A percentile compares a stretch with the other conserved stretches of the same genome.
Conservation (phyloP, 2,113 vertebrate species). For the Trachemys scripta region DNA sequence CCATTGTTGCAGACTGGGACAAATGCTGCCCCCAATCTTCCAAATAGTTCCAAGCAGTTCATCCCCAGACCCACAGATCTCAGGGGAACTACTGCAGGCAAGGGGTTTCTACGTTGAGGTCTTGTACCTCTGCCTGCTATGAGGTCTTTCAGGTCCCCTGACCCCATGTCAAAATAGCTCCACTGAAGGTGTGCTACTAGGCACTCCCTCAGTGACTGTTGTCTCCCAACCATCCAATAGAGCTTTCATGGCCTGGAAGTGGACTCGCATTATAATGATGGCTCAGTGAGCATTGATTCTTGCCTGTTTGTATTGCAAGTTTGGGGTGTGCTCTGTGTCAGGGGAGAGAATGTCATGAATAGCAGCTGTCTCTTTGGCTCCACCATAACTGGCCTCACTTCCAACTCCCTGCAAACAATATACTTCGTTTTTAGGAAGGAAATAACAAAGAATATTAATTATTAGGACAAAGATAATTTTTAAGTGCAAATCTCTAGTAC, state of each 20-base stretch:
- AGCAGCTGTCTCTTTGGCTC: background rate
- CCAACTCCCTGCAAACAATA: background rate
- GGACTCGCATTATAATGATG: background rate
- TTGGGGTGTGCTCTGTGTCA: background rate
- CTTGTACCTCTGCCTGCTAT: background rate
- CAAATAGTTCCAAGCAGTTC: background rate
- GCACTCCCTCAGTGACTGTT: background rate
- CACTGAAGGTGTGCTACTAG: background rate
- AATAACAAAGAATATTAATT: slow-evolving; percentile 48
- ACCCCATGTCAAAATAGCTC: background rate
- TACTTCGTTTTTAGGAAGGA: slow-evolving; percentile 5
- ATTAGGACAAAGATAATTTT: slow-evolving; percentile 43
- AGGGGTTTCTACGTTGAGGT: rapidly evolving
- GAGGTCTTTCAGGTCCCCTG: rapidly evolving
- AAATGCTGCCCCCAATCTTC: background rate
- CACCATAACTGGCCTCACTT: background rate
- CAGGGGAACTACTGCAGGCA: background rate
- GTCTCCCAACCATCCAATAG: rapidly evolving
- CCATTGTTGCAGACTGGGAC: background rate
- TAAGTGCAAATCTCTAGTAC: background rate
- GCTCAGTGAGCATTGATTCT: background rate
- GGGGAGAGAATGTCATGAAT: background rate
- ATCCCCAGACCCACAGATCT: background rate
- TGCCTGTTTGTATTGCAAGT: background rate
- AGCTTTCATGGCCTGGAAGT: background rate